Evolutionary conservation across 2,888 invertebrate species (phyloP).

Genomic region (Acleris cristana): DNA sequence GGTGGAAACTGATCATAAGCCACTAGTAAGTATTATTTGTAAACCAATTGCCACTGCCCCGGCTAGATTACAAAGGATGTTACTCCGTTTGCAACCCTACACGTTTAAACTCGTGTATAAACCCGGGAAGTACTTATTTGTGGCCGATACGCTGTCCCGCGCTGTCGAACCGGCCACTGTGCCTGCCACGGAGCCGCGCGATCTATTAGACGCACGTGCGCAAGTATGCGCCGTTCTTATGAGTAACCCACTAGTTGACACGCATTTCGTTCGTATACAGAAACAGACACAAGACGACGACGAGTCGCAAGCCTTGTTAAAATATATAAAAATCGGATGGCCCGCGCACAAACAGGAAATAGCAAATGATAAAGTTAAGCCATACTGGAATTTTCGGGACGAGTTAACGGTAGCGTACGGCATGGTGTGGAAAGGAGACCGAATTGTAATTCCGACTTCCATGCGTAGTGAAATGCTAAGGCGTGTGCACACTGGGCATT

Average conservation of each 20-base stretch:
- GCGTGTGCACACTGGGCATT: not conserved
- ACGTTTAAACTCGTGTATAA: constrained; percentile 4
- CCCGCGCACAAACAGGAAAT: not conserved
- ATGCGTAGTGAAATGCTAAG: constrained; percentile 3
- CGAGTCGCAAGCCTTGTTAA: not conserved
- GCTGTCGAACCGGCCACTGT: not conserved
- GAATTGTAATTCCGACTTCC: not conserved
- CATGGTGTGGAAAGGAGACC: constrained; percentile 3
- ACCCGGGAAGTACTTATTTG: not conserved
- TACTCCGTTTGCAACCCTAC: constrained; percentile 7
- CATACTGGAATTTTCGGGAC: too few species aligned
- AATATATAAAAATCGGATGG: constrained; percentile 3
- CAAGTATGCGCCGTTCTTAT: constrained; percentile 4
- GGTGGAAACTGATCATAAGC: constrained; percentile 35
- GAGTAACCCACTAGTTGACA: constrained; percentile 1
- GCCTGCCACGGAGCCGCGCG: not conserved
- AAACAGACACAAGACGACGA: not conserved
- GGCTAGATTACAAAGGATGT: constrained; percentile 38
- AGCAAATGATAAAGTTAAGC: not conserved
- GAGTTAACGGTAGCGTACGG: constrained; percentile 5
- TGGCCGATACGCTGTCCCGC: not conserved
- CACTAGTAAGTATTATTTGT: constrained; percentile 36
- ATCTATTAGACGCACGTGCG: not conserved
- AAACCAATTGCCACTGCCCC: constrained; percentile 26
- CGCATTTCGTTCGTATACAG: not conserved